Conservation (phyloP, 2,797 vertebrate species). For the Prunella strophiata region DNA sequence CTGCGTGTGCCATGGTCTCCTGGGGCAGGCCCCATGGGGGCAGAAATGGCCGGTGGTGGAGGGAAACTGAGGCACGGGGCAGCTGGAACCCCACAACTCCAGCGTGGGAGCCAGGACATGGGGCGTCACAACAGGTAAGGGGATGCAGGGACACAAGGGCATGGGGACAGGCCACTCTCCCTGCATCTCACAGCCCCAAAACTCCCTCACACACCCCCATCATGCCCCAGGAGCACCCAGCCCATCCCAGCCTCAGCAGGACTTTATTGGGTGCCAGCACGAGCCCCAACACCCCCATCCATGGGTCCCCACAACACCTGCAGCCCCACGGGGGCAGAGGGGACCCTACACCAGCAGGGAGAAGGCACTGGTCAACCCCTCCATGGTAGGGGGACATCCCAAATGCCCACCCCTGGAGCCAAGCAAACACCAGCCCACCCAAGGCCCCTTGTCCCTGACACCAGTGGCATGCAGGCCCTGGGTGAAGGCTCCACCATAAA, state of each 20-base stretch:
- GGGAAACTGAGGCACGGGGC: neutral
- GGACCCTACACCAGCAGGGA: neutral
- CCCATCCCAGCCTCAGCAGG: neutral
- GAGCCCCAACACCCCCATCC: neutral
- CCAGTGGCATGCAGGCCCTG: accelerated
- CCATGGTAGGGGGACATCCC: neutral
- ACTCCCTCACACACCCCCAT: neutral
- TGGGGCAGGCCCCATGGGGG: accelerated
- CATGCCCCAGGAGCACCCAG: neutral
- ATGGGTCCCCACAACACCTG: neutral
- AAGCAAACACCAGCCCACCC: neutral
- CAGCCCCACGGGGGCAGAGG: neutral
- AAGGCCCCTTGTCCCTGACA: neutral
- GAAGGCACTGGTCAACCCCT: neutral
- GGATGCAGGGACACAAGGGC: neutral
- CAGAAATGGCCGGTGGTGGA: neutral
- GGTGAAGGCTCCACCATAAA: constrained; percentile 26
- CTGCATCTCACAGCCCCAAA: neutral
- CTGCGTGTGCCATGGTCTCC: neutral
- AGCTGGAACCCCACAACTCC: neutral
- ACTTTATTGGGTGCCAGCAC: constrained; percentile 2
- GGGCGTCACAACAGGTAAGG: neutral
- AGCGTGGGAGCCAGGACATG: neutral
- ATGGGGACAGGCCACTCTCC: neutral
- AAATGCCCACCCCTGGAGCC: neutral